phyloP scores from a whole-genome alignment of 2,113 vertebrate species.

The Melanotaenia duboulayi region DNA sequence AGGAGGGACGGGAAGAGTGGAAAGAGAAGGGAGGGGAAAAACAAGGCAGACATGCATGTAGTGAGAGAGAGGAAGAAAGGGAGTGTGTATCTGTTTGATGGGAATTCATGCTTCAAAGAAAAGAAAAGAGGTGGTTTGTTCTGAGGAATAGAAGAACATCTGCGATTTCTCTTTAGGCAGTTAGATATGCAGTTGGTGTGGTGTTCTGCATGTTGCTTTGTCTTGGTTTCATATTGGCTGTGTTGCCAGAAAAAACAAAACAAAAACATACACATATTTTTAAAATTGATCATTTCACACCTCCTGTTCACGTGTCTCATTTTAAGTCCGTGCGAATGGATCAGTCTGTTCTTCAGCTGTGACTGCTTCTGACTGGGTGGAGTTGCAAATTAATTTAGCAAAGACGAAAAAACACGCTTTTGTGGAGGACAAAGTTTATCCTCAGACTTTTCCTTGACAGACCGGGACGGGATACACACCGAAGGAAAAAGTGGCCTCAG shows the following conservation, averaged over 20 bases:
- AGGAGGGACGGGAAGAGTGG: constrained; percentile 34
- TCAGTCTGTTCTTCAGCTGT: constrained; percentile 50
- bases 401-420: constrained; percentile 12
- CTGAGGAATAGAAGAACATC: constrained; percentile 65
- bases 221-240: constrained; percentile 29
- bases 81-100: constrained; percentile 43
- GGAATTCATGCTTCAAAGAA: constrained; percentile 69
- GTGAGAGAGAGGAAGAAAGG: constrained; percentile 29
- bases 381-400: background rate
- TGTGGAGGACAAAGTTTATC: constrained; percentile 7
- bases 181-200: constrained; percentile 50
- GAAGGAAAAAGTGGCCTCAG: constrained; percentile 57
- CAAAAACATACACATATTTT: constrained; percentile 42
- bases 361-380: constrained; percentile 25
- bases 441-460: constrained; percentile 19
- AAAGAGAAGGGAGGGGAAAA: constrained; percentile 38
- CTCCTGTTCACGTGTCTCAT: constrained; percentile 57
- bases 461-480: background rate
- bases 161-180: constrained; percentile 66
- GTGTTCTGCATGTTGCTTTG: constrained; percentile 41
- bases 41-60: constrained; percentile 64
- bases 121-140: constrained; percentile 72
- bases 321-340: constrained; percentile 45
- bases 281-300: constrained; percentile 62
- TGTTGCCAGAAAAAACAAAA: constrained; percentile 35